Base-by-base conservation (phyloP, 2,888 invertebrate genomes). In the Blastobasis adustella region DNA sequence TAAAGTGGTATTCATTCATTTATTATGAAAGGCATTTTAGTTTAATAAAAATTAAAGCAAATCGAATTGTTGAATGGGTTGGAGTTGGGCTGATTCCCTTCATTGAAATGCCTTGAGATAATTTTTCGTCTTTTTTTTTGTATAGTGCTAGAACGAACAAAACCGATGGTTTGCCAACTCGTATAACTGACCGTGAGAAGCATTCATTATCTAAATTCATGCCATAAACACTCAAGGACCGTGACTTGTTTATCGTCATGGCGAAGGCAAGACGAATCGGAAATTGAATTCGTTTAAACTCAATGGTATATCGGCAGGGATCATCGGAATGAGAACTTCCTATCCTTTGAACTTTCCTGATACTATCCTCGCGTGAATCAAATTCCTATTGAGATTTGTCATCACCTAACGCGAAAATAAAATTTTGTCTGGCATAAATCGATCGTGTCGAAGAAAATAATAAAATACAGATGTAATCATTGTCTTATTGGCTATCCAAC, bases 261-360 rank as follows among this genome's bases (percentile, higher is more conserved):
- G 54, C 51, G 51, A 59, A 61, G 37, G 57, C 59, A 58, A 60
- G 58, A 51, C 58, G 56, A n/a, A 62, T 57, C 50, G 58, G 58
- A 44, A 59, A 61, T 46, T 59, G 53, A 52, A 57, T 46, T 54
- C 51, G 10, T 57, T 58, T 55, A 51, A 54, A 56, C 7, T 54
- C 53, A 57, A 56, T 9, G 57, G 54, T 51, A 55, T 50, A 49
- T 58, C 58, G 37, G 56, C 55, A 55, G 57, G 57, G 49, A 56
- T 59, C 54, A 57, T 61, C 49, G 55, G 59, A 56, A 51, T 55
- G 45, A 53, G 53, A 55, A 53, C 55, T 53, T 49, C 47, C 53
- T 57, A 54, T 53, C 49, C 55, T 57, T 57, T 50, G 39, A 58
- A 51, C 51, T 57, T 54, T 50, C 55, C 54, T 56, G 47, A 54